phyloP scores from a whole-genome alignment of 2,797 vertebrate genomes.

The Rhinichthys osculus region DNA sequence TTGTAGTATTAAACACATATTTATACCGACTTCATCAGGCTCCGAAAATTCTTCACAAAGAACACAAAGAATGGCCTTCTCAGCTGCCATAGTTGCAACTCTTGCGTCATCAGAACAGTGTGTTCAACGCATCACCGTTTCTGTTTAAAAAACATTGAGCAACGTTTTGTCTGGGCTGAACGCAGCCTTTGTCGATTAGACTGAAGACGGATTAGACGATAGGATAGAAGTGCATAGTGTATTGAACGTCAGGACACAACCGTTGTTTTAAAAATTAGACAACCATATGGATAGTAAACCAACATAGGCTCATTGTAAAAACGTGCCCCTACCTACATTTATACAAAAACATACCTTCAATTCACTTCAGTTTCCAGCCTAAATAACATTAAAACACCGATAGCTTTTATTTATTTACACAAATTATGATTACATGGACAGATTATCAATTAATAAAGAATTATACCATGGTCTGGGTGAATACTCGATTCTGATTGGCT shows the following conservation, averaged over 20 bases:
- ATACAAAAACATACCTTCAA: background rate
- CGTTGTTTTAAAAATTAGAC: background rate
- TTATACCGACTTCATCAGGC: too few relatives aligned
- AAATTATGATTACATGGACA: background rate
- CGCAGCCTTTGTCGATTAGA: background rate
- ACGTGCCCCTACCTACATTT: background rate
- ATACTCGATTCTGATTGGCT: too few relatives aligned
- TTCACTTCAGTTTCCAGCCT: background rate
- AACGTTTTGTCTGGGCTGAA: too few relatives aligned
- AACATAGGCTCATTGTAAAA: background rate
- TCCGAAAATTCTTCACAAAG: too few relatives aligned
- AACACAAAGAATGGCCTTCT: too few relatives aligned
- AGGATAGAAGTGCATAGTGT: background rate
- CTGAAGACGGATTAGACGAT: background rate
- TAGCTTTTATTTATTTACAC: background rate
- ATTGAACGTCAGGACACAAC: background rate
- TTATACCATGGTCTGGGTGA: too few relatives aligned
- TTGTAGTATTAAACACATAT: too few relatives aligned
- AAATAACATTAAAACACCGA: too few relatives aligned
- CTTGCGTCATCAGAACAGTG: too few relatives aligned
- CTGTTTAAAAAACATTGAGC: too few relatives aligned
- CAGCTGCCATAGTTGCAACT: too few relatives aligned
- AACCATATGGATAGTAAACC: background rate
- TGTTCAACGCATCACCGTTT: too few relatives aligned
- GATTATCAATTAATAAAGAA: background rate